Evolutionary conservation across 2,888 invertebrate species (phyloP), one percentile per base, ranked within the genome.

Genomic region (Oscheius sp.): DNA sequence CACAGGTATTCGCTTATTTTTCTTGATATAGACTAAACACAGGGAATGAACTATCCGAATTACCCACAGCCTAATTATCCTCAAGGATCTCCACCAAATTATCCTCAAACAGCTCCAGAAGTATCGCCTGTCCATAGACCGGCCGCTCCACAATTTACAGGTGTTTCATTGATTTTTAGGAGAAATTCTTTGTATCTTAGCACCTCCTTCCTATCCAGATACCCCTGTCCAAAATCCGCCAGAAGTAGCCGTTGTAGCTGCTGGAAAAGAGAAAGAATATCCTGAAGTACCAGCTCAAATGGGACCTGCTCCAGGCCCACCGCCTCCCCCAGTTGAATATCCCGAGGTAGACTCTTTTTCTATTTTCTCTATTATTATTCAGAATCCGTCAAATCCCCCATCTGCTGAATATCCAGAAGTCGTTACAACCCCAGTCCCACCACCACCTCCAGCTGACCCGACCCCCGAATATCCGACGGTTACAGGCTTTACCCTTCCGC

Each of bases 211-310:
- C 7, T 35, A 58, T 18, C 41, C 21, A 43, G 43, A 61, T 5
- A 18, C 21, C 18, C 61, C 61, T 18, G 25, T 43, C n/a, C 12
- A 13, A 7, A 16, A 21, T 23, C 43, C 43, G 7, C 43, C 18
- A 7, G 61, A 61, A 43, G 45, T 45, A 2, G 16, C 61, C 2
- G 61, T 61, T 1, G n/a, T 13, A 18, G 41, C 61, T 6, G 41
- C 61, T 1, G 16, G 12, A n/a, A 61, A 61, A 61, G 61, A 61
- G 25, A 61, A 61, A n/a, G 61, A 61, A 18, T 61, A 61, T 43
- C 61, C 61, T 2, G 61, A 61, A 41, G 18, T 43, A 3, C 61
- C 61, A 43, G 18, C 21, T 23, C 61, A 61, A 43, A 61, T n/a
- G 7, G 61, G 61, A 23, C 61, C 61, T 61, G 35, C 35, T 35